These are phyloP conservation scores for Pteruthius melanotis DNA, from an alignment of 2,113 vertebrate genomes.

Conservation along the genomic window DNA sequence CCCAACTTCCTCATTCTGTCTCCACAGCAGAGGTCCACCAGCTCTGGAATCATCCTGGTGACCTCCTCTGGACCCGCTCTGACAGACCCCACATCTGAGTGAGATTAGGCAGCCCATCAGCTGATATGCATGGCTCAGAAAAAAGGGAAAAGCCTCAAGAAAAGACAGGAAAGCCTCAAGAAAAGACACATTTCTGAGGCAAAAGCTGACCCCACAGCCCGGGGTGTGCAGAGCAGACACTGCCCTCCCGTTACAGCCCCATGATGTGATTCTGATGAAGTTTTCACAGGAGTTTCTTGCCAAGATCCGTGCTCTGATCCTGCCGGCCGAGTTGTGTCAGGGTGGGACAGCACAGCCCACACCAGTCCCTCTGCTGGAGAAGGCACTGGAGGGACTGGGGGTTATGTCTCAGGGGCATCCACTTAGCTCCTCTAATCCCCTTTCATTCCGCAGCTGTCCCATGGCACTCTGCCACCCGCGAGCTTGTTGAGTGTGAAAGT, in stretches of 20 bases:
- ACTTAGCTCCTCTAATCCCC: background rate
- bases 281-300: background rate
- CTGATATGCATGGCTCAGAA: background rate
- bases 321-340: background rate
- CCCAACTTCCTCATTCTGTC: background rate
- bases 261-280: background rate
- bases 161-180: background rate
- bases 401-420: background rate
- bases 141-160: background rate
- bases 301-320: background rate
- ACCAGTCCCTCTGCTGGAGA: background rate
- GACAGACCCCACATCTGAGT: background rate
- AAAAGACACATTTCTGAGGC: background rate
- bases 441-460: slow-evolving; percentile 27
- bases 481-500: slow-evolving; percentile 14
- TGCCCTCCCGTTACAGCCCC: background rate
- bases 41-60: background rate
- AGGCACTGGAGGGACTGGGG: background rate
- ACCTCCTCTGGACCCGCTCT: background rate
- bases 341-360: background rate
- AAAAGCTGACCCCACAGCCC: background rate
- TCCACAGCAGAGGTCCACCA: background rate
- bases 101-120: background rate
- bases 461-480: background rate
- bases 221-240: background rate